Conservation (phyloP, 1,140 invertebrate species). For the Ptiloglossa arizonensis region DNA sequence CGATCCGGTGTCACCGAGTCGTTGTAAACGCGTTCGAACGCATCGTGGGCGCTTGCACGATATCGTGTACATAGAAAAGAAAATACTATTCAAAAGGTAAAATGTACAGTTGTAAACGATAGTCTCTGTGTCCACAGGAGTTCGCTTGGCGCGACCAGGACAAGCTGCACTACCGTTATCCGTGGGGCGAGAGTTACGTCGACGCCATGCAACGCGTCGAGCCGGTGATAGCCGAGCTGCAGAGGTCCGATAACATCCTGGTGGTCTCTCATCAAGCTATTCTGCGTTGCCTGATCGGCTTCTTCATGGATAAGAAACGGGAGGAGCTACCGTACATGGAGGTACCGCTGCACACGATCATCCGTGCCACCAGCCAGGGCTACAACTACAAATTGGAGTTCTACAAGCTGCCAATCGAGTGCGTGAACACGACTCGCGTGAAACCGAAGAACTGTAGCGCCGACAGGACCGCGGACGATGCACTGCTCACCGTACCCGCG, state of each 20-base stretch:
- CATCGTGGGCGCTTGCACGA: too few relatives aligned
- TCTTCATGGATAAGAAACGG: constrained; percentile 92
- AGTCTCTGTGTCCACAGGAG: constrained; percentile 81
- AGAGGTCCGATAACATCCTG: constrained; percentile 92
- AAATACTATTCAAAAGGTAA: too few relatives aligned
- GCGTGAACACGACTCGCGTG: constrained; percentile 91
- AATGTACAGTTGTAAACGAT: too few relatives aligned
- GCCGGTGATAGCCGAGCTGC: constrained; percentile 90
- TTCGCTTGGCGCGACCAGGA: constrained; percentile 95
- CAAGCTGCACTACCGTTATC: constrained; percentile 96
- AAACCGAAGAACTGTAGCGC: constrained; percentile 87
- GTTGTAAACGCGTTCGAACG: too few relatives aligned
- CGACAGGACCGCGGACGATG: constrained; percentile 85
- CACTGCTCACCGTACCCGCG: constrained; percentile 86
- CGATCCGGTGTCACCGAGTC: too few relatives aligned
- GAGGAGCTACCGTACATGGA: constrained; percentile 95
- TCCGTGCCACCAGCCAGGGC: constrained; percentile 91
- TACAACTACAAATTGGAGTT: constrained; percentile 92
- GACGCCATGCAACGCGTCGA: constrained; percentile 93
- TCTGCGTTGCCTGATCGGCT: constrained; percentile 94
- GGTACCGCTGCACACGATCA: constrained; percentile 95
- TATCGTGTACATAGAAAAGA: too few relatives aligned
- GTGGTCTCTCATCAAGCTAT: constrained; percentile 96
- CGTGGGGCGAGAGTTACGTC: constrained; percentile 94
- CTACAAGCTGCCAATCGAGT: constrained; percentile 90